phyloP scores from a whole-genome alignment of 2,113 vertebrate genomes.

The Vidua chalybeata region DNA sequence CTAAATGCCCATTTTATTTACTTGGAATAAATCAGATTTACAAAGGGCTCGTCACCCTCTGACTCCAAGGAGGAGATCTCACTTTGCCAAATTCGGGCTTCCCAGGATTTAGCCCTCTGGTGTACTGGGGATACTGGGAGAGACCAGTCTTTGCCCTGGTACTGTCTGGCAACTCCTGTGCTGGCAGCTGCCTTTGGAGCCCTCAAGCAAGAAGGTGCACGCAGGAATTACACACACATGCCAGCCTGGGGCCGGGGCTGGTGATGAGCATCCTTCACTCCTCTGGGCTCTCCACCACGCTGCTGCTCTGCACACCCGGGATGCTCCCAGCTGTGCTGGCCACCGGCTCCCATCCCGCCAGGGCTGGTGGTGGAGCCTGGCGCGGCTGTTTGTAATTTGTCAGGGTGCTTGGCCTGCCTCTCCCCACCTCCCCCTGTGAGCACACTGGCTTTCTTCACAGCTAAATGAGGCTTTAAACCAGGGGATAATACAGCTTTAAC shows the following conservation, averaged over 20 bases:
- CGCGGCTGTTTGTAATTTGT: constrained; percentile 14
- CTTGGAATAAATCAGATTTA: background rate
- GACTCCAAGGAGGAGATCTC: background rate
- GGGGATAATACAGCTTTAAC: constrained; percentile 72
- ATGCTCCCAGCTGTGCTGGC: background rate
- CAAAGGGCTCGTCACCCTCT: background rate
- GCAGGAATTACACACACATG: background rate
- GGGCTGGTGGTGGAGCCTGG: background rate
- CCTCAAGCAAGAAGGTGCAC: background rate
- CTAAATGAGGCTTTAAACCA: constrained; percentile 73
- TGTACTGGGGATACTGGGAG: background rate
- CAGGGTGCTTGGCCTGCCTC: background rate
- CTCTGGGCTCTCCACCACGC: background rate
- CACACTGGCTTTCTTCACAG: constrained; percentile 55
- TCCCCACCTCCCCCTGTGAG: background rate
- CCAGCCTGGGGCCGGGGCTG: background rate
- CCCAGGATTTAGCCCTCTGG: background rate
- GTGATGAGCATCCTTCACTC: background rate
- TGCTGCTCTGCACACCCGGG: background rate
- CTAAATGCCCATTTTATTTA: background rate
- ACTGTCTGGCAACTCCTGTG: background rate
- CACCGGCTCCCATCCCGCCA: background rate
- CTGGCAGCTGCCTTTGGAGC: background rate
- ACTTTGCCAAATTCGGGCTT: background rate
- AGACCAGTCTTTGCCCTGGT: background rate